Percentiles rank a stretch among this genome's conserved stretches.
These are phyloP conservation scores for Heliconius hewitsoni DNA, from an alignment of 1,140 invertebrate genomes.

Conservation along the genomic window DNA sequence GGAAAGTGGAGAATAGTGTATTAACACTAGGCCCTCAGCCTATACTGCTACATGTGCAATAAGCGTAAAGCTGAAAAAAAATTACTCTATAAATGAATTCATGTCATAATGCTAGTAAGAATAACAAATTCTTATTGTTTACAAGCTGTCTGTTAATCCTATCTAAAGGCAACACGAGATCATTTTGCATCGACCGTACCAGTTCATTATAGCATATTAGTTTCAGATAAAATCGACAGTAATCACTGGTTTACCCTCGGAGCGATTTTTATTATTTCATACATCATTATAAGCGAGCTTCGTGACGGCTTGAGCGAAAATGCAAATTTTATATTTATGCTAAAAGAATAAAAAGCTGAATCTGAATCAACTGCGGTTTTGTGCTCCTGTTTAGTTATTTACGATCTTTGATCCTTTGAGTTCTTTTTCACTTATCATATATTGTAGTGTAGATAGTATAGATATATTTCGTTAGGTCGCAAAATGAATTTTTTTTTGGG, in stretches of 20 bases:
- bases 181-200: neutral
- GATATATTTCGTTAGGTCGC: too few relatives aligned
- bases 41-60: too few relatives aligned
- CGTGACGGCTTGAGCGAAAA: conserved; percentile 37
- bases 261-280: conserved; percentile 37
- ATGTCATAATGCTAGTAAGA: neutral
- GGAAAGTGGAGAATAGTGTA: too few relatives aligned
- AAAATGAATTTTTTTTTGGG: too few relatives aligned
- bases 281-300: conserved; percentile 41
- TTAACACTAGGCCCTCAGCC: too few relatives aligned
- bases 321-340: conserved; percentile 52
- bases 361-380: conserved; percentile 20
- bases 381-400: conserved; percentile 39
- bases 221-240: conserved; percentile 42
- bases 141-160: neutral
- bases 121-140: neutral
- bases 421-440: neutral
- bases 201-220: conserved; percentile 43
- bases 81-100: neutral
- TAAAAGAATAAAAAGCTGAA: conserved; percentile 30
- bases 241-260: conserved; percentile 33
- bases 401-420: conserved; percentile 20
- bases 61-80: too few relatives aligned
- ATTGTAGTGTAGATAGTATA: neutral
- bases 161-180: neutral